Base-by-base conservation (phyloP, 2,888 invertebrate genomes). In the Leptinotarsa rubiginosa region DNA sequence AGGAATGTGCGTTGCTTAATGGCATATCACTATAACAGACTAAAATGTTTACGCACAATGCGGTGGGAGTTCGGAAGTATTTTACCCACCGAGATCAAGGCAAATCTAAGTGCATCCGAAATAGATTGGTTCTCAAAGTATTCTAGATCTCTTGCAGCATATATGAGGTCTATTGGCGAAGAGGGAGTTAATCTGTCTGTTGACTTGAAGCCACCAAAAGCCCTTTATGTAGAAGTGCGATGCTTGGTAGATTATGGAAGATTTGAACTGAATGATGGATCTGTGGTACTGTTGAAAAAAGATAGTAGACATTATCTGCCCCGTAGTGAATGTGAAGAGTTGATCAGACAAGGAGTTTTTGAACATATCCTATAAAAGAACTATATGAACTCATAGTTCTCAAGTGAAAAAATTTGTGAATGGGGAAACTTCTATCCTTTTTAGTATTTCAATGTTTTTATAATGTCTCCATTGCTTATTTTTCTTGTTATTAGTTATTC, bases 21-120 rank as follows among this genome's bases (percentile, higher is more conserved):
- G 1, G 92, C 95, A 0, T 96, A 96, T 83, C 89, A 96, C 69
- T 94, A 95, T 86, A 95, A 95, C 83, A 90, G 99, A 79, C 89
- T 98, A 86, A 90, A 91, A 79, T 92, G 93, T 83, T 92, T 99
- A 25, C 92, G 94, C 81, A 92, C 94, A n/a, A 91, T 97, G 87
- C 91, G 99, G 65, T 99, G 99, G 99, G 96, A 97, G 84, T 96
- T 97, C 86, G 99, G 99, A 1, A 95, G 97, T 52, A 94, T 97
- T 65, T 87, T 99, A 71, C 98, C 98, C 0, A 87, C 92, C 0
- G 97, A 97, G 85, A 93, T 98, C 0, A 93, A 94, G 85, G 90
- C 91, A 71, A 92, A 94, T 76, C 88, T 98, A 54, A 93, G 95
- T 69, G 93, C 94, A 83, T 91, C 94, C 0, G 98, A 98, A 89